Conservation (phyloP, 2,888 invertebrate species). For the Caenorhabditis macrosperma region DNA sequence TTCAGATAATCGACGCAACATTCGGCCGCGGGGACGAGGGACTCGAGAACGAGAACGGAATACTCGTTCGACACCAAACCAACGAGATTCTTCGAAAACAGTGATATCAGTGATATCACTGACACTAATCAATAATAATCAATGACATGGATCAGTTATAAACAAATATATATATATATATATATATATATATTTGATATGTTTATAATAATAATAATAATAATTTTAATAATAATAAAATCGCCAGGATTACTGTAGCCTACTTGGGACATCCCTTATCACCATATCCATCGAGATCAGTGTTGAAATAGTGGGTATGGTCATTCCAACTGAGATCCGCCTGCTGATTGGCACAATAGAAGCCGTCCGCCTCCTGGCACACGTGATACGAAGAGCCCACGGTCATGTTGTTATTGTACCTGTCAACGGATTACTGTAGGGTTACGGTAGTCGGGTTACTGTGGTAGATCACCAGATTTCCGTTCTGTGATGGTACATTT, state of each 20-base stretch:
- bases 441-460: no score
- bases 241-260: no score
- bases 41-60: conserved; percentile 64
- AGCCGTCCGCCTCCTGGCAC: conserved; percentile 55
- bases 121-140: neutral
- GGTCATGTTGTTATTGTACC: conserved; percentile 61
- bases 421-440: no score
- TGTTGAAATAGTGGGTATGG: conserved; percentile 59
- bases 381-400: conserved; percentile 39
- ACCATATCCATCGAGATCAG: conserved; percentile 52
- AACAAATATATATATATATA: no score
- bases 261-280: conserved; percentile 50
- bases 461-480: conserved; percentile 48
- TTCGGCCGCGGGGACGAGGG: conserved; percentile 57
- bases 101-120: conserved; percentile 10
- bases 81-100: conserved; percentile 42
- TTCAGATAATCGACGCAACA: conserved; percentile 60
- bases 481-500: conserved; percentile 59
- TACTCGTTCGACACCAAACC: conserved; percentile 59
- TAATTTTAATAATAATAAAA: conserved; percentile 6
- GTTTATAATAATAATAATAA: conserved; percentile 8
- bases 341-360: conserved; percentile 54
- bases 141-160: neutral
- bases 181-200: neutral
- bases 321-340: conserved; percentile 51